These are phyloP conservation scores for Sorex maritimensis DNA, from an alignment of 2,797 vertebrate genomes.

Conservation along the genomic window DNA sequence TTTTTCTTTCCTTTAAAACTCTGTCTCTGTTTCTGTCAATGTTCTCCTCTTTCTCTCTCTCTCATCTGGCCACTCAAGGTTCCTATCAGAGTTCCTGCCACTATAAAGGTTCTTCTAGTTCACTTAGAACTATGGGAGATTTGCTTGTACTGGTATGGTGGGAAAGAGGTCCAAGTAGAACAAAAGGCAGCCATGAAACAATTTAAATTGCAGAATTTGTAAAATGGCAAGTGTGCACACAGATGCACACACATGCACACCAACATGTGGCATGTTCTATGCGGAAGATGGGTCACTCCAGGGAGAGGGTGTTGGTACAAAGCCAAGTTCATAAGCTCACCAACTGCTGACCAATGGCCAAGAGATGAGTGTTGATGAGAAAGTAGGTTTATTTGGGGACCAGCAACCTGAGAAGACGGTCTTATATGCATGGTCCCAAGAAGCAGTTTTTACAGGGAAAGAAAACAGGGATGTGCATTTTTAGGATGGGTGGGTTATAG, in stretches of 20 bases:
- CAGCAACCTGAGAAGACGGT: too few relatives aligned
- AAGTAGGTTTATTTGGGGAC: too few relatives aligned
- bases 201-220: background rate
- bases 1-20: conserved; percentile 62
- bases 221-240: background rate
- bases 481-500: too few relatives aligned
- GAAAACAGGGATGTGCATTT: too few relatives aligned
- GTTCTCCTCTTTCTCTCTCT: background rate
- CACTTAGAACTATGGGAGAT: conserved; percentile 23
- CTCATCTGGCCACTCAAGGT: background rate
- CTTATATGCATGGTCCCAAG: too few relatives aligned
- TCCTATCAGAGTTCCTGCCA: conserved; percentile 16
- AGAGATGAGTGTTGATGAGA: too few relatives aligned
- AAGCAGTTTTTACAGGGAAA: too few relatives aligned
- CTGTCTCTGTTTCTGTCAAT: background rate
- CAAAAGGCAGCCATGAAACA: conserved; percentile 8
- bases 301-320: background rate
- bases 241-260: background rate
- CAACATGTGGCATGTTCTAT: background rate
- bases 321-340: too few relatives aligned
- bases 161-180: conserved; percentile 34
- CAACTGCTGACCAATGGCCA: too few relatives aligned
- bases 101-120: conserved; percentile 5
- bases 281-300: background rate
- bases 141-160: background rate